Conservation (phyloP, 2,888 invertebrate species). For the Tenthredo scrophulariae region DNA sequence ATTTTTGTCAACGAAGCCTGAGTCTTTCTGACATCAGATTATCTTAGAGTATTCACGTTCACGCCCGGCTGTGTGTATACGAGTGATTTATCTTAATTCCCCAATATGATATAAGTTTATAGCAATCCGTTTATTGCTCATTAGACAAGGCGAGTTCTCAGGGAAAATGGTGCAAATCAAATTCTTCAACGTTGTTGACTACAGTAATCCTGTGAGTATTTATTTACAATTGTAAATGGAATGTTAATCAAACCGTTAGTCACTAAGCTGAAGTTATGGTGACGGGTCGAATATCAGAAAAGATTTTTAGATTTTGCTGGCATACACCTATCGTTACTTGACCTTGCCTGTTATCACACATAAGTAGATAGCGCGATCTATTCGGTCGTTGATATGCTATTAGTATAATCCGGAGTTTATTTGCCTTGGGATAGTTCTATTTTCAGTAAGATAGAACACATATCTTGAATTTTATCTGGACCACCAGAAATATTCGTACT, state of each 20-base stretch:
- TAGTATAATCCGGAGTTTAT: constrained; percentile 26
- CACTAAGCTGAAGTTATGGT: neutral
- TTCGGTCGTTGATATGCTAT: constrained; percentile 25
- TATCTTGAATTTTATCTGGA: neutral
- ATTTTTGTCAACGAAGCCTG: neutral
- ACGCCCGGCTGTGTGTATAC: neutral
- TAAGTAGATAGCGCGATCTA: constrained; percentile 55
- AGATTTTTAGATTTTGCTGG: constrained; percentile 28
- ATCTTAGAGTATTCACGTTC: neutral
- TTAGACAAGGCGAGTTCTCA: neutral
- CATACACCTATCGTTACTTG: constrained; percentile 45
- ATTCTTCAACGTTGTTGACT: constrained; percentile 70
- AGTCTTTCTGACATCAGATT: neutral
- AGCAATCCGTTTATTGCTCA: neutral
- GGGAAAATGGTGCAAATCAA: constrained; percentile 71
- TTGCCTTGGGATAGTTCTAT: neutral
- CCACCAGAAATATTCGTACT: neutral
- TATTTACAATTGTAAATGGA: neutral
- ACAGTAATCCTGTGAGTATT: constrained; percentile 69
- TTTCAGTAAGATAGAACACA: neutral
- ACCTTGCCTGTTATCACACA: constrained; percentile 58
- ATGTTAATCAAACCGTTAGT: neutral
- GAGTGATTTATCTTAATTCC: constrained; percentile 29
- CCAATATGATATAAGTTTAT: constrained; percentile 10
- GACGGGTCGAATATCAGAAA: neutral